A percentile compares a stretch with the other conserved stretches of the same genome.
Conservation (phyloP, 2,113 vertebrate species). For the Amblyornis subalaris region DNA sequence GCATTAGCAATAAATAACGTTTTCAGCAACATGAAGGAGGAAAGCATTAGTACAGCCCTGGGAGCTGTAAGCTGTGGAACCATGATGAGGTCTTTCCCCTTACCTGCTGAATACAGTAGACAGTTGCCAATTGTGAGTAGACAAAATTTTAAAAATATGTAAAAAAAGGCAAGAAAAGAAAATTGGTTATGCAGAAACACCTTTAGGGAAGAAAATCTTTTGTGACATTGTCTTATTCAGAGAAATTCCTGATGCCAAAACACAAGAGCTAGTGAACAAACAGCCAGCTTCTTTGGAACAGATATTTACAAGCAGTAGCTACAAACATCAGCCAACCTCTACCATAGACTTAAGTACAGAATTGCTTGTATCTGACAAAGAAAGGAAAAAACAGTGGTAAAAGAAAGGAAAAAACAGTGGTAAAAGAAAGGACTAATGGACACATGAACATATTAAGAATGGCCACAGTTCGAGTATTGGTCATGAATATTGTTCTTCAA, state of each 20-base stretch:
- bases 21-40: not conserved
- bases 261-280: not conserved
- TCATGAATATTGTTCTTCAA: not conserved
- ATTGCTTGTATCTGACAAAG: not conserved
- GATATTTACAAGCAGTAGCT: not conserved
- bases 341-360: not conserved
- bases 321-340: not conserved
- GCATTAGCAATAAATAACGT: not conserved
- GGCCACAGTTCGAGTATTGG: not conserved
- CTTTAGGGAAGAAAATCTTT: not conserved
- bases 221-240: not conserved
- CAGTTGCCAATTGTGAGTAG: not conserved
- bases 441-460: not conserved
- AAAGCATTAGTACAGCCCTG: not conserved
- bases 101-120: not conserved
- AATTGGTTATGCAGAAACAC: not conserved
- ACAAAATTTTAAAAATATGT: not conserved
- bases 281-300: not conserved
- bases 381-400: not conserved
- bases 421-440: not conserved
- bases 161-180: not conserved
- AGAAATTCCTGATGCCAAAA: not conserved
- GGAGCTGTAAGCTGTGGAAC: not conserved
- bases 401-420: not conserved
- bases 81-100: not conserved